Conservation (phyloP, 2,113 vertebrate genomes). For the Pluvianellus socialis region DNA sequence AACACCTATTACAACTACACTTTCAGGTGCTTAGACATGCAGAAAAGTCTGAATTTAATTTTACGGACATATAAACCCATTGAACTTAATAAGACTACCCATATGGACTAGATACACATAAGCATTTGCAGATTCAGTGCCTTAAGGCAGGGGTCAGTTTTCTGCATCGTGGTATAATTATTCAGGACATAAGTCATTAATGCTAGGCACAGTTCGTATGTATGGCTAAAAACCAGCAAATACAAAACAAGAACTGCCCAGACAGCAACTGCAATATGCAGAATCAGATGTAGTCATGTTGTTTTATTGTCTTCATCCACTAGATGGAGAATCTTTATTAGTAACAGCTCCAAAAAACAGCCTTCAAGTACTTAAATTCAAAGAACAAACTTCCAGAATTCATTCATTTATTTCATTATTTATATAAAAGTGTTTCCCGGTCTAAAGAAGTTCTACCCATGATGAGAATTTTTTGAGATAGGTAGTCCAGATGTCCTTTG, state of each 20-base stretch:
- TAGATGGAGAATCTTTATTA: not conserved
- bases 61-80: not conserved
- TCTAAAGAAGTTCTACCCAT: not conserved
- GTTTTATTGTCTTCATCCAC: not conserved
- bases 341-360: not conserved
- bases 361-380: not conserved
- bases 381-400: not conserved
- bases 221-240: not conserved
- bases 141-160: not conserved
- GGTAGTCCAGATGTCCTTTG: not conserved
- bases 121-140: not conserved
- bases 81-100: not conserved
- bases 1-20: not conserved
- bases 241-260: fast-evolving
- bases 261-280: not conserved
- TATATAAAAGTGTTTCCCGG: not conserved
- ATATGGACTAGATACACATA: fast-evolving
- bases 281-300: not conserved
- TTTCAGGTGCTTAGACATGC: not conserved
- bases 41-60: not conserved
- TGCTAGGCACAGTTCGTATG: not conserved
- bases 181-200: not conserved
- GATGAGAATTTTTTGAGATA: not conserved
- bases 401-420: not conserved
- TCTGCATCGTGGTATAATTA: not conserved